Conservation (phyloP, 2,888 invertebrate genomes). For the Volucella zonaria region DNA sequence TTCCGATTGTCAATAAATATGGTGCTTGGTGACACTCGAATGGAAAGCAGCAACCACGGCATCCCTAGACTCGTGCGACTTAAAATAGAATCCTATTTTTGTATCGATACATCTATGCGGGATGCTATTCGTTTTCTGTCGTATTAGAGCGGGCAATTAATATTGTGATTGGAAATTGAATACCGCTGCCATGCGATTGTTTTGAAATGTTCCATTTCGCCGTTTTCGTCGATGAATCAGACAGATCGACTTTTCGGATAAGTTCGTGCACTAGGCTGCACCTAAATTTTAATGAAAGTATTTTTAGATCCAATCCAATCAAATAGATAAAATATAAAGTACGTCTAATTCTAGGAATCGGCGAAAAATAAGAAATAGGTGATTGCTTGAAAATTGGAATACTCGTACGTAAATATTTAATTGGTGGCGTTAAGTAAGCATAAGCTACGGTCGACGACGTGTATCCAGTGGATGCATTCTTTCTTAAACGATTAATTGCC, state of each 20-base stretch:
- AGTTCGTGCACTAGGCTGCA: slow-evolving; percentile 32
- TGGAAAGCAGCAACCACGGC: too few relatives aligned
- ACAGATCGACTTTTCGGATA: slow-evolving; percentile 16
- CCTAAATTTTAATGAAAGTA: slow-evolving; percentile 33
- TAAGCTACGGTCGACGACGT: slow-evolving; percentile 5
- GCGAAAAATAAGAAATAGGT: slow-evolving; percentile 21
- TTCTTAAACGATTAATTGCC: slow-evolving; percentile 20
- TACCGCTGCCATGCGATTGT: slow-evolving; percentile 4
- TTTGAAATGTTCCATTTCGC: slow-evolving; percentile 30
- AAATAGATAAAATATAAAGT: slow-evolving; percentile 18
- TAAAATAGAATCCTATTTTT: slow-evolving; percentile 34
- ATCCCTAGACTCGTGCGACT: slow-evolving; percentile 9
- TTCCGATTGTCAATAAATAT: slow-evolving; percentile 39
- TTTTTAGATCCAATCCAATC: slow-evolving; percentile 38
- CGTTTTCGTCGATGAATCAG: slow-evolving; percentile 1
- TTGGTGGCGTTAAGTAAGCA: slow-evolving; percentile 57
- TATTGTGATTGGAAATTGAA: slow-evolving; percentile 39
- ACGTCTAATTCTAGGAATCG: slow-evolving; percentile 29
- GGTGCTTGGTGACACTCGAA: slow-evolving; percentile 41
- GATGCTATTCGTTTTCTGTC: slow-evolving; percentile 11
- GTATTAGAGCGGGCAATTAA: slow-evolving; percentile 31
- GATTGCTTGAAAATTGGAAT: too few relatives aligned
- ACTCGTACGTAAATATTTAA: slow-evolving; percentile 53
- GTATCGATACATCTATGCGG: neutral
- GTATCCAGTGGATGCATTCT: slow-evolving; percentile 38